These are phyloP conservation scores for Eledona agricola DNA, from an alignment of 2,888 invertebrate genomes.

Conservation along the genomic window DNA sequence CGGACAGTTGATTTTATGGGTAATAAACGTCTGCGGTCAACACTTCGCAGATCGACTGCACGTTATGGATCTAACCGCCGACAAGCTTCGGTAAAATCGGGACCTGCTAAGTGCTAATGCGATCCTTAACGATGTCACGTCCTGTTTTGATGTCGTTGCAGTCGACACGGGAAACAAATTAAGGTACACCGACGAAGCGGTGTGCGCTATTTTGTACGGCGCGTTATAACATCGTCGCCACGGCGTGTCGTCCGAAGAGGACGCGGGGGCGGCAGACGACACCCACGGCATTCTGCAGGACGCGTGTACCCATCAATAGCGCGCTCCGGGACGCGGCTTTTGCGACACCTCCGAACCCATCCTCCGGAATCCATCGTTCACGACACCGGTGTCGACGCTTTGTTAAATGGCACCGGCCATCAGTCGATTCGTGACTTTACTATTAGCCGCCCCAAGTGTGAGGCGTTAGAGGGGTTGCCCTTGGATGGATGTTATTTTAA, in stretches of 20 bases:
- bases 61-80: slow-evolving; percentile 24
- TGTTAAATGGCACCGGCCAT: too few species aligned
- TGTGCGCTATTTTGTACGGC: slow-evolving; percentile 44
- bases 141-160: slow-evolving; percentile 38
- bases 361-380: slow-evolving; percentile 36
- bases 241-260: slow-evolving; percentile 29
- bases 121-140: slow-evolving; percentile 38
- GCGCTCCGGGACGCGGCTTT: slow-evolving; percentile 40
- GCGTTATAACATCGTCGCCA: slow-evolving; percentile 40
- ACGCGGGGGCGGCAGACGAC: slow-evolving; percentile 41
- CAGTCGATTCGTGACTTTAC: too few species aligned
- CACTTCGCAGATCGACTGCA: slow-evolving; percentile 7
- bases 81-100: slow-evolving; percentile 12
- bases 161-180: slow-evolving; percentile 46
- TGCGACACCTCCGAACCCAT: slow-evolving; percentile 40
- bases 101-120: slow-evolving; percentile 31
- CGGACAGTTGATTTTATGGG: too few species aligned
- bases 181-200: slow-evolving; percentile 41
- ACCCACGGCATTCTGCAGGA: slow-evolving; percentile 45
- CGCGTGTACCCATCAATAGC: slow-evolving; percentile 45
- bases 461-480: slow-evolving; percentile 22
- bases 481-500: slow-evolving; percentile 42
- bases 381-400: slow-evolving; percentile 9
- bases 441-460: too few species aligned
- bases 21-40: slow-evolving; percentile 1